Conservation (phyloP, 2,888 invertebrate genomes). For the Sinohyriopsis cumingii region DNA sequence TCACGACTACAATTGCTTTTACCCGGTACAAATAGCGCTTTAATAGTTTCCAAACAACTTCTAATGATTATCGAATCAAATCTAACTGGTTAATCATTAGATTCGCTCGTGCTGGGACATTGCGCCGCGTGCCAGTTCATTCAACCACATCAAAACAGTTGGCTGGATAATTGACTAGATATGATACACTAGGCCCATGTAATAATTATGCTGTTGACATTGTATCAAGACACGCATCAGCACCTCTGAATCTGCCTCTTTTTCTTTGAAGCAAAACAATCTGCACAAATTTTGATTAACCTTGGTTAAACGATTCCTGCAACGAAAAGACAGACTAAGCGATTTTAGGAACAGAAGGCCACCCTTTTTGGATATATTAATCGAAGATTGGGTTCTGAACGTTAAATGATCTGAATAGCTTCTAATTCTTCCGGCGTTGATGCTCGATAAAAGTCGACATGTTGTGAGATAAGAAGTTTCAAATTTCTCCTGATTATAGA, state of each 20-base stretch:
- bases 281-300: constrained; percentile 41
- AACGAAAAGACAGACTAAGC: background rate
- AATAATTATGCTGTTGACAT: too few species aligned
- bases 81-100: constrained; percentile 25
- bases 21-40: constrained; percentile 40
- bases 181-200: too few species aligned
- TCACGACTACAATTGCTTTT: constrained; percentile 38
- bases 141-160: too few species aligned
- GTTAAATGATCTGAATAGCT: constrained; percentile 42
- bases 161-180: too few species aligned
- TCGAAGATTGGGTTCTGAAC: constrained; percentile 39
- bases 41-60: constrained; percentile 30
- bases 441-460: constrained; percentile 34
- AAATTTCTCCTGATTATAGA: constrained; percentile 43
- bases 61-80: constrained; percentile 37
- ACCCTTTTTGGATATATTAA: constrained; percentile 37
- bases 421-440: constrained; percentile 34
- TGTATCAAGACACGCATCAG: too few species aligned
- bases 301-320: constrained; percentile 26
- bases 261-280: constrained; percentile 19
- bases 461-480: constrained; percentile 33
- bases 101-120: constrained; percentile 17
- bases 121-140: constrained; percentile 17
- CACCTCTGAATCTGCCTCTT: background rate
- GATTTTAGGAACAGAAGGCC: background rate